Base-by-base conservation (phyloP, 2,797 vertebrate species). In the Cetoscarus ocellatus region DNA sequence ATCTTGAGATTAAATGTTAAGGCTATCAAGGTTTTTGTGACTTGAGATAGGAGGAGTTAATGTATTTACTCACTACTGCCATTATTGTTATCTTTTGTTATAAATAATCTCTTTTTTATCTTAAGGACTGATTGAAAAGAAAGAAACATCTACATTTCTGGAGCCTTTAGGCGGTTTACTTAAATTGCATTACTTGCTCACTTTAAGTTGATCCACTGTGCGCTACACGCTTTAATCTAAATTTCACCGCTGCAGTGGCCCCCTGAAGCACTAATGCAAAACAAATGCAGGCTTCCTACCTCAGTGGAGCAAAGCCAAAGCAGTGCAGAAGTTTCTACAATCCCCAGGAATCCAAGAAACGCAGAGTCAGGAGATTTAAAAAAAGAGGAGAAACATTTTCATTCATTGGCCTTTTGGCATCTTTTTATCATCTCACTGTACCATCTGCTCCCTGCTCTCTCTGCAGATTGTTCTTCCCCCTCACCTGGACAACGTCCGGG, bases 401-500 rank as follows among this genome's bases (percentile, higher is more conserved):
- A 45, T 75, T 75, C 63, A 39, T 56, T 59, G 67, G 35, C 52
- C 42, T 13, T 10, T 56, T 54, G 14, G 59, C 57, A 12, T 60
- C 17, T 70, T 57, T 51, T 58, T 40, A 43, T 62, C 17, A 49
- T 57, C 73, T 12, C 51, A 61, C 60, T 50, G 34, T 61, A 73
- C 79, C 67, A 80, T 81, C 61, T 78, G 67, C 57, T 79, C 52
- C 12, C 10, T 10, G 38, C 48, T 49, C 17, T 49, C 48, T 70
- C 47, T 83, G 50, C 86, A 99, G 98, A 88, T 98, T 84, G 95
- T 95, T 88, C 93, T 99, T 86, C 97, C 97, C 54, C 94, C 97
- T 89, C 96, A 98, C 85, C 95, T 99, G 75, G 98, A 99, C 91
- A 97, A 97, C 75, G 97, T 99, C 62, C 94, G 97, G 76, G 96